phyloP scores from a whole-genome alignment of 2,888 invertebrate species.

The Mythimna impura region DNA sequence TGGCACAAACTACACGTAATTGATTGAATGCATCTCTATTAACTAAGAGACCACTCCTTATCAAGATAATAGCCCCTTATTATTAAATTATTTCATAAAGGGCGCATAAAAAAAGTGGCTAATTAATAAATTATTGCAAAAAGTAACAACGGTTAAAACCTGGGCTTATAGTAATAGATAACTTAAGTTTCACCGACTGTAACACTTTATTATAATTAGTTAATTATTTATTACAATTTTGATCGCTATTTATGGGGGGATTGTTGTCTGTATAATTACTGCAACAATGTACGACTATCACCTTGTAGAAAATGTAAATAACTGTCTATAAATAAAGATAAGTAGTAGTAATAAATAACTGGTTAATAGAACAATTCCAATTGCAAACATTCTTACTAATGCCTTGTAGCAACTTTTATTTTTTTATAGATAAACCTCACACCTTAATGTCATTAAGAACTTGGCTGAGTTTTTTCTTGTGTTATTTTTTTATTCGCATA shows the following conservation, averaged over 20 bases:
- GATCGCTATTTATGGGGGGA: constrained; percentile 45
- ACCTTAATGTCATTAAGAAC: constrained; percentile 33
- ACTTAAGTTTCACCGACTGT: constrained; percentile 20
- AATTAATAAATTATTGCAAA: constrained; percentile 30
- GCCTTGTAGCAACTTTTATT: constrained; percentile 5
- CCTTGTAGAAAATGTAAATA: constrained; percentile 38
- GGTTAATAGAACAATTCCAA: constrained; percentile 41
- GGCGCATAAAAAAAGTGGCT: neutral
- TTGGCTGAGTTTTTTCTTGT: constrained; percentile 16
- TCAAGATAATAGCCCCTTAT: neutral
- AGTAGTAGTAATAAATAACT: constrained; percentile 18
- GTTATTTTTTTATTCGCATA: constrained; percentile 24
- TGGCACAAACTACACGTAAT: constrained; percentile 14
- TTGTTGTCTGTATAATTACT: constrained; percentile 42
- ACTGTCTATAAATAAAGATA: constrained; percentile 9
- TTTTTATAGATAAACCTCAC: constrained; percentile 29
- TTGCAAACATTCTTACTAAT: constrained; percentile 38
- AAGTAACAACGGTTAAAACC: constrained; percentile 13
- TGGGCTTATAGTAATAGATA: constrained; percentile 10
- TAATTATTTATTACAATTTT: constrained; percentile 55
- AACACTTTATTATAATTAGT: constrained; percentile 55
- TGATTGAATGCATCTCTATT: constrained; percentile 33
- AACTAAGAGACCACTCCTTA: neutral
- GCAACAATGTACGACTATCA: constrained; percentile 35
- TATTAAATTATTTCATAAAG: constrained; percentile 9